These are phyloP conservation scores for Chitala chitala DNA, from an alignment of 2,113 vertebrate genomes.

Conservation along the genomic window DNA sequence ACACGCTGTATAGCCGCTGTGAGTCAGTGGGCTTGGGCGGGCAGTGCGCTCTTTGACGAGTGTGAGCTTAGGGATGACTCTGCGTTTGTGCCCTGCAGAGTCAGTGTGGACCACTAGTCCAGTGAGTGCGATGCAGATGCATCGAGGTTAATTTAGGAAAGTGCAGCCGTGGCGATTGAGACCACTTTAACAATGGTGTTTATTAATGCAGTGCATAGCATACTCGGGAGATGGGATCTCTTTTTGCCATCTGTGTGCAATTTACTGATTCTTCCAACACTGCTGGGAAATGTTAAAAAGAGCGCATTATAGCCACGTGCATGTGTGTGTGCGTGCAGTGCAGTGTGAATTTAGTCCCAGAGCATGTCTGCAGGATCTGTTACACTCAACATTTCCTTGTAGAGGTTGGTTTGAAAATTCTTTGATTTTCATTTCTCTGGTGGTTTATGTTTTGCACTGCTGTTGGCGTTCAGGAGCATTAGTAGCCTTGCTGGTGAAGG, in stretches of 20 bases:
- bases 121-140: not conserved
- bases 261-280: not conserved
- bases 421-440: too few relatives aligned
- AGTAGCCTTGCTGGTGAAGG: too few relatives aligned
- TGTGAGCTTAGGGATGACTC: not conserved
- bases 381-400: not conserved
- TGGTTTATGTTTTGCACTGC: too few relatives aligned
- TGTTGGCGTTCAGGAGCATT: too few relatives aligned
- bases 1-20: not conserved
- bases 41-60: not conserved
- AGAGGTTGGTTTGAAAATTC: too few relatives aligned
- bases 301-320: not conserved
- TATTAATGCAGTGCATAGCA: conserved; percentile 2
- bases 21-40: conserved; percentile 14
- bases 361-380: not conserved
- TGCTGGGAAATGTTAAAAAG: not conserved
- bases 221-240: not conserved
- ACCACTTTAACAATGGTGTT: not conserved
- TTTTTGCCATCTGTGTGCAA: not conserved
- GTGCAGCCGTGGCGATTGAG: not conserved
- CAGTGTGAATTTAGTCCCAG: not conserved
- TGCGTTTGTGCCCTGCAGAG: not conserved
- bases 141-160: not conserved
- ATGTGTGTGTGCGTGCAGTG: not conserved
- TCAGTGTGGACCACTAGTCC: not conserved